Conservation (phyloP, 2,888 invertebrate species). For the Callosobruchus maculatus region DNA sequence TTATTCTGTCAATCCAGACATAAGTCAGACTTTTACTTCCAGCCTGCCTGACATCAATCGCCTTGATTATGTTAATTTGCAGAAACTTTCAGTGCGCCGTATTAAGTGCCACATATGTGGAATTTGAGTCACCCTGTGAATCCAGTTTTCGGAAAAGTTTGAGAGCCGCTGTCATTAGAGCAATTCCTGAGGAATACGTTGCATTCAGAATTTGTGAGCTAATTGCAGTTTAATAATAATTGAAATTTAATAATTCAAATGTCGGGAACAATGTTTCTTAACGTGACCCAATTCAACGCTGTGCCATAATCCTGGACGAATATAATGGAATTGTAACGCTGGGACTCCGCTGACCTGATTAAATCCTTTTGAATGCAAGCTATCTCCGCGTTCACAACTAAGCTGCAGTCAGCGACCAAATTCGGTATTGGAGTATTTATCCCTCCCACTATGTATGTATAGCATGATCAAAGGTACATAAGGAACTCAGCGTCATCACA, state of each 20-base stretch:
- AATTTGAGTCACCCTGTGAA: too few species aligned
- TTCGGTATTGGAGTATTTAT: too few species aligned
- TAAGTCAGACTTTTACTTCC: too few species aligned
- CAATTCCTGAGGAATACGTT: background rate
- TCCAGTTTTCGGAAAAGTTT: too few species aligned
- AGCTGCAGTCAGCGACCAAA: background rate
- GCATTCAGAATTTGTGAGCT: background rate
- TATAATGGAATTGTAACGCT: background rate
- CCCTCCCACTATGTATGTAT: too few species aligned
- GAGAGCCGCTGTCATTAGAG: background rate
- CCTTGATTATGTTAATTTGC: too few species aligned
- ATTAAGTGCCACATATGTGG: too few species aligned
- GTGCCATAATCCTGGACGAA: background rate
- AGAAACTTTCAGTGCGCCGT: too few species aligned
- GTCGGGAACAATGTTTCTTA: background rate
- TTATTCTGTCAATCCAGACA: too few species aligned
- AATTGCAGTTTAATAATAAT: background rate
- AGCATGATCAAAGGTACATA: too few species aligned
- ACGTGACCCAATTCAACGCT: background rate
- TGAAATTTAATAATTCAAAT: background rate
- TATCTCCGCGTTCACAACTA: background rate
- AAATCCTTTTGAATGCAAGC: background rate
- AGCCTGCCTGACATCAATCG: too few species aligned
- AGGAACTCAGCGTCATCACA: too few species aligned
- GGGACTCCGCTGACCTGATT: background rate